A percentile compares a stretch with the other conserved stretches of the same genome.
These are phyloP conservation scores for Calvadosia cruxmelitensis DNA, from an alignment of 30 jellyfish, hydroid and myxozoan species.

Conservation along the genomic window DNA sequence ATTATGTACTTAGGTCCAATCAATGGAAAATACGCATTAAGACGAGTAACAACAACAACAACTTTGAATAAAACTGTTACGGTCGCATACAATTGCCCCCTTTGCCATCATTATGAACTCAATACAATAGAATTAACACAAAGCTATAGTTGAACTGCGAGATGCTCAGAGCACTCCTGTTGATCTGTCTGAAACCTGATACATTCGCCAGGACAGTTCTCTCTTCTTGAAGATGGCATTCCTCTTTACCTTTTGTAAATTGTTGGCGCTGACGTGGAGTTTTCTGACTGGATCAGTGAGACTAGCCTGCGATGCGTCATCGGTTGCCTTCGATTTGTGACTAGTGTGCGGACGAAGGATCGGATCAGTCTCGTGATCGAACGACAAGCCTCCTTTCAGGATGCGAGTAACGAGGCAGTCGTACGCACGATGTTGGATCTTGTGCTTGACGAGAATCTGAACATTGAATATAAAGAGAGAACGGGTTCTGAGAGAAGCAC, in stretches of 20 bases:
- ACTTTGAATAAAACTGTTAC: no score
- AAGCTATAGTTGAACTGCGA: no score
- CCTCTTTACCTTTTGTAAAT: slow-evolving; percentile 60
- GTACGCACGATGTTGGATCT: slow-evolving; percentile 60
- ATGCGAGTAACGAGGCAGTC: slow-evolving; percentile 87
- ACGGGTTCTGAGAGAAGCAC: neutral
- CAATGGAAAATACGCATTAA: no score
- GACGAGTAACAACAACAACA: no score
- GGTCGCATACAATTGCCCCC: no score
- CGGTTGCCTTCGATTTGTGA: slow-evolving; percentile 37
- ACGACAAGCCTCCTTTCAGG: slow-evolving; percentile 58
- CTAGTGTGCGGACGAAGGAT: slow-evolving; percentile 37
- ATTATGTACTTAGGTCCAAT: no score
- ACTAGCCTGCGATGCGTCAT: slow-evolving; percentile 35
- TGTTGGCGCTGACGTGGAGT: slow-evolving; percentile 61
- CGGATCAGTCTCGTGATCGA: slow-evolving; percentile 82
- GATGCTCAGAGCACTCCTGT: neutral
- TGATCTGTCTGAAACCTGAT: neutral
- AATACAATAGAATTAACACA: no score
- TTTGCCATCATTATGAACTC: no score
- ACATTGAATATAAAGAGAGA: neutral
- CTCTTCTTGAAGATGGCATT: neutral
- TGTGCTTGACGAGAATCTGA: slow-evolving; percentile 68
- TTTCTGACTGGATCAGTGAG: slow-evolving; percentile 64
- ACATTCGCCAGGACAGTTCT: neutral